A percentile compares a stretch with the other conserved stretches of the same genome.
These are phyloP conservation scores for Graptemys geographica DNA, from an alignment of 2,797 vertebrate genomes.

Conservation along the genomic window DNA sequence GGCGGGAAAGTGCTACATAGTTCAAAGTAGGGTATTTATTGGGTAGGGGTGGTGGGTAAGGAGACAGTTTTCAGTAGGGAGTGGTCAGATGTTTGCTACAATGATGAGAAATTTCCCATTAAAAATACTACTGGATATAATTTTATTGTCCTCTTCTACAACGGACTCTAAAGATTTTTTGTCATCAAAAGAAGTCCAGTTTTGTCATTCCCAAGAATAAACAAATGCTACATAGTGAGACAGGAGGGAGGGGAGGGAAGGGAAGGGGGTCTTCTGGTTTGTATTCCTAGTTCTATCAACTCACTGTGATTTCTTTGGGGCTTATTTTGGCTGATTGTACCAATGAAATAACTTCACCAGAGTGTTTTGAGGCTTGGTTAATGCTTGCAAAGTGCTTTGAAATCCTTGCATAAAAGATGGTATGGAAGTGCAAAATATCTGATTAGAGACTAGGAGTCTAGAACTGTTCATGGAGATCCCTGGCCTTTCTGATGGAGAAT, in stretches of 20 bases:
- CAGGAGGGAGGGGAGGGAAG: neutral
- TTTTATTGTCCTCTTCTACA: neutral
- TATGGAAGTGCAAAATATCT: conserved; percentile 39
- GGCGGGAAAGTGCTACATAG: neutral
- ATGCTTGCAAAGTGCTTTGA: conserved; percentile 54
- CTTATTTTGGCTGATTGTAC: conserved; percentile 40
- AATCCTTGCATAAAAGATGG: conserved; percentile 44
- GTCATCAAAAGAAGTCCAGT: neutral
- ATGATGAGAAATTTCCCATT: neutral
- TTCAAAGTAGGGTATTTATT: neutral
- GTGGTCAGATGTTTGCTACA: neutral
- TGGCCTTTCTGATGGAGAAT: neutral
- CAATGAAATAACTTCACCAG: conserved; percentile 50
- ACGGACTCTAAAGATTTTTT: neutral
- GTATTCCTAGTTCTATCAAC: conserved; percentile 49
- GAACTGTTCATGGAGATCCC: conserved; percentile 24
- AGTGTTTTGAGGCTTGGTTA: conserved; percentile 18
- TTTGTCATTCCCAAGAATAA: neutral
- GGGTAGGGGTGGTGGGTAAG: neutral
- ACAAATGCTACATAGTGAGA: conserved; percentile 31
- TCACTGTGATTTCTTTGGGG: neutral
- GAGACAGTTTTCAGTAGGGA: neutral
- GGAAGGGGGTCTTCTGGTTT: conserved; percentile 53
- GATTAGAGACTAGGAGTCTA: neutral
- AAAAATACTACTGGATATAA: neutral